Percentiles rank a stretch among this genome's conserved stretches.
phyloP scores from a whole-genome alignment of 1,140 invertebrate genomes.

The Calliopsis andreniformis region DNA sequence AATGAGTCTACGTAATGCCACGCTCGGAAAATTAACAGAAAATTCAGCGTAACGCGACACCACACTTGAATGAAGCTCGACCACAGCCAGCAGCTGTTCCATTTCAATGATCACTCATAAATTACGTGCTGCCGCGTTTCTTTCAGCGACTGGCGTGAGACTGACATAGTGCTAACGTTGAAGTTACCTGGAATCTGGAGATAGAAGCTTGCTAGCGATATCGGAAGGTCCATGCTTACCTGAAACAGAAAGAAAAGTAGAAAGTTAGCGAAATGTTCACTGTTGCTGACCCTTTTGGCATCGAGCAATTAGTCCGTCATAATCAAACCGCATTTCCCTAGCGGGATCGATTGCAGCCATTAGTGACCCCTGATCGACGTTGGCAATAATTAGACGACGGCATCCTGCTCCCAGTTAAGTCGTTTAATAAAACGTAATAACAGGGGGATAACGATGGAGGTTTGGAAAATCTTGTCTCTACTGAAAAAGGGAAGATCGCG shows the following conservation, averaged over 20 bases:
- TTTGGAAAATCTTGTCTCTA: neutral
- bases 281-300: neutral
- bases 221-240: conserved; percentile 16
- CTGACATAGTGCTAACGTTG: no score
- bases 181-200: neutral
- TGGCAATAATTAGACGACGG: neutral
- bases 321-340: neutral
- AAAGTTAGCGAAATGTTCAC: neutral
- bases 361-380: neutral
- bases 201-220: neutral
- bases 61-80: no score
- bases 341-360: neutral
- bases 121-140: no score
- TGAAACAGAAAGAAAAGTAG: conserved; percentile 26
- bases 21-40: no score
- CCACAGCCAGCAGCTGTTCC: no score
- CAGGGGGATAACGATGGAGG: no score
- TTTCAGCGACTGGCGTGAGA: no score
- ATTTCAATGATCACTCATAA: no score
- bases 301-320: neutral
- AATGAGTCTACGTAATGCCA: no score
- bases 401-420: no score
- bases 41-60: no score
- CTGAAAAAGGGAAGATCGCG: neutral
- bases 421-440: no score